Percentiles rank a stretch among this genome's conserved stretches.
Evolutionary conservation across 2,113 vertebrate species (phyloP).

Genomic region (Burhinus oedicnemus): DNA sequence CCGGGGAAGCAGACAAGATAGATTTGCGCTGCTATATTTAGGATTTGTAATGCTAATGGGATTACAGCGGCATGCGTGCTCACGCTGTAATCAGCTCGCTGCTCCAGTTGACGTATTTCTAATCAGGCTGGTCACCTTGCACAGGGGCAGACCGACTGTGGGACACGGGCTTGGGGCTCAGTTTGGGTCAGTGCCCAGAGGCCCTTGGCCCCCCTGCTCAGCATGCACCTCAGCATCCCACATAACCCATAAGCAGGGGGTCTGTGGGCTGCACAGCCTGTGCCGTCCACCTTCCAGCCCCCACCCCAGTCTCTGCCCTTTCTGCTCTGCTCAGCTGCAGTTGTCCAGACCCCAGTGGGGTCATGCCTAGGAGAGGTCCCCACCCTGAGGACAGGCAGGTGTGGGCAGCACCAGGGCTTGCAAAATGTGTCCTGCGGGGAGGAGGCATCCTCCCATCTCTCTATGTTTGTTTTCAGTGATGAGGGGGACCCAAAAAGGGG

Average conservation of each 20-base stretch:
- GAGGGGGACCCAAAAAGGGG: neutral
- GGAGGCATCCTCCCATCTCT: neutral
- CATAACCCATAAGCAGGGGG: neutral
- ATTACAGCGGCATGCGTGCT: constrained; percentile 22
- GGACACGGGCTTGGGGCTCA: neutral
- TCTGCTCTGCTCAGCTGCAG: rapidly evolving
- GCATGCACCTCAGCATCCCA: neutral
- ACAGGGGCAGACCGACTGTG: neutral
- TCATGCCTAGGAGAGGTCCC: neutral
- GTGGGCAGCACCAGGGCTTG: neutral
- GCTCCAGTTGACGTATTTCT: constrained; percentile 7
- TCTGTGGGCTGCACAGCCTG: neutral
- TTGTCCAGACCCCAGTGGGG: neutral
- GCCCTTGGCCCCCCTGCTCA: rapidly evolving
- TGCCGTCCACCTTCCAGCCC: neutral
- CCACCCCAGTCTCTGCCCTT: neutral
- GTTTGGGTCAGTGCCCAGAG: neutral
- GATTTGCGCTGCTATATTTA: constrained; percentile 63
- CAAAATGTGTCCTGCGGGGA: neutral
- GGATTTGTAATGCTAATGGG: constrained; percentile 53
- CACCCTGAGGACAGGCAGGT: neutral
- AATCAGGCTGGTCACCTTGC: constrained; percentile 18
- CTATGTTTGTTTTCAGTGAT: neutral
- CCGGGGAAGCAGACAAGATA: neutral
- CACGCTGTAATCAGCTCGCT: constrained; percentile 29